These are phyloP conservation scores for Seriola aureovittata DNA, from an alignment of 2,113 vertebrate species.

Conservation along the genomic window DNA sequence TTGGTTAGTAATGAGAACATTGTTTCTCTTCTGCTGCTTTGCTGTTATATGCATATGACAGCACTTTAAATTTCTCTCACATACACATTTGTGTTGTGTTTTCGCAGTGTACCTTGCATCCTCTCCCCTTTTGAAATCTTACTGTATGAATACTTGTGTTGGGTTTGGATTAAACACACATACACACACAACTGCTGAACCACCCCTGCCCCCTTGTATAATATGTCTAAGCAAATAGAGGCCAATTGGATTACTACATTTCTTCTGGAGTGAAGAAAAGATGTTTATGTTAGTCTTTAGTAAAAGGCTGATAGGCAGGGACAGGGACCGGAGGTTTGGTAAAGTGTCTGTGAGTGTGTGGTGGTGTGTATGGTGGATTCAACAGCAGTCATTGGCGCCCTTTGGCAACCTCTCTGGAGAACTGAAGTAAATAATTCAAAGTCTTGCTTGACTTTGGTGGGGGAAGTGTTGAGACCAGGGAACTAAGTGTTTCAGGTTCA, in stretches of 20 bases:
- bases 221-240: constrained; percentile 1
- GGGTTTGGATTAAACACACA: background rate
- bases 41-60: background rate
- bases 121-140: background rate
- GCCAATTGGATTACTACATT: constrained; percentile 8
- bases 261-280: constrained; percentile 26
- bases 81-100: background rate
- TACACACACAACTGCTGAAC: background rate
- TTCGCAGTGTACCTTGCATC: background rate
- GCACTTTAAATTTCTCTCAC: background rate
- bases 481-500: constrained; percentile 29
- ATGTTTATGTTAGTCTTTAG: background rate
- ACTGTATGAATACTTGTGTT: background rate
- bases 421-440: constrained; percentile 66
- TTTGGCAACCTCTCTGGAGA: constrained; percentile 42
- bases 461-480: constrained; percentile 24
- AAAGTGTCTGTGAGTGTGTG: constrained; percentile 21
- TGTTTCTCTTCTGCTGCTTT: background rate
- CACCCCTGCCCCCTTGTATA: background rate
- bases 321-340: constrained; percentile 17
- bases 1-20: background rate
- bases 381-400: constrained; percentile 20
- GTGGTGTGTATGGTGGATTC: constrained; percentile 42
- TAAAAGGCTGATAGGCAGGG: background rate
- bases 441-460: constrained; percentile 36